Evolutionary conservation across 2,113 vertebrate species (phyloP).

Genomic region (Empidonax alnorum): DNA sequence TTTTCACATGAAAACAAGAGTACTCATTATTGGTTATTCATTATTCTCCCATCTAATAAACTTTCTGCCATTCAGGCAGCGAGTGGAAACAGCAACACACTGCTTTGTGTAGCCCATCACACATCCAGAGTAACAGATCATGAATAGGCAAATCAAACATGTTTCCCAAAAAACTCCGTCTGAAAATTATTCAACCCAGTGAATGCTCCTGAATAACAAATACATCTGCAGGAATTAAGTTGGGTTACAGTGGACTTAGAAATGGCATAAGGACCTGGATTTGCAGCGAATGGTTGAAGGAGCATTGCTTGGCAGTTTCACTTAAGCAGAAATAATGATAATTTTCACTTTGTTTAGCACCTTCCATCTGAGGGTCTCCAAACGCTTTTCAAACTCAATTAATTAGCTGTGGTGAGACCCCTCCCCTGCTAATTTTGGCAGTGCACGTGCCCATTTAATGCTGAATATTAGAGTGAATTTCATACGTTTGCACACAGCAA

Average conservation of each 20-base stretch:
- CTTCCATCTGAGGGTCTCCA: not conserved
- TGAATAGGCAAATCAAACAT: constrained; percentile 6
- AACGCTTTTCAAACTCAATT: not conserved
- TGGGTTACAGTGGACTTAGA: not conserved
- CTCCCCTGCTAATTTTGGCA: not conserved
- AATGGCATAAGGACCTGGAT: not conserved
- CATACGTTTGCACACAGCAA: not conserved
- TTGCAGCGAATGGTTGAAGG: not conserved
- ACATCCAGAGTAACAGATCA: not conserved
- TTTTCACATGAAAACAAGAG: constrained; percentile 1
- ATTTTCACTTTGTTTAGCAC: constrained; percentile 12
- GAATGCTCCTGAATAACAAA: constrained; percentile 29
- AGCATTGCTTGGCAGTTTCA: not conserved
- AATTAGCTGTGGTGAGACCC: not conserved
- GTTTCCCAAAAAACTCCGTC: constrained; percentile 13
- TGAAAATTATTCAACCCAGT: not conserved
- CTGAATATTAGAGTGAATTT: not conserved
- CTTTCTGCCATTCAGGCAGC: constrained; percentile 17
- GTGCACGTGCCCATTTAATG: not conserved
- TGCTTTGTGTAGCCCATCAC: constrained; percentile 10
- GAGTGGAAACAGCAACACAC: not conserved
- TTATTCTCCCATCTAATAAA: constrained; percentile 42
- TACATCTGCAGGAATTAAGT: not conserved
- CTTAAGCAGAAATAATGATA: not conserved
- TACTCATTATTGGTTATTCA: constrained; percentile 48